These are phyloP conservation scores for Itoplectis maculator DNA, from an alignment of 2,888 invertebrate species.

Conservation along the genomic window DNA sequence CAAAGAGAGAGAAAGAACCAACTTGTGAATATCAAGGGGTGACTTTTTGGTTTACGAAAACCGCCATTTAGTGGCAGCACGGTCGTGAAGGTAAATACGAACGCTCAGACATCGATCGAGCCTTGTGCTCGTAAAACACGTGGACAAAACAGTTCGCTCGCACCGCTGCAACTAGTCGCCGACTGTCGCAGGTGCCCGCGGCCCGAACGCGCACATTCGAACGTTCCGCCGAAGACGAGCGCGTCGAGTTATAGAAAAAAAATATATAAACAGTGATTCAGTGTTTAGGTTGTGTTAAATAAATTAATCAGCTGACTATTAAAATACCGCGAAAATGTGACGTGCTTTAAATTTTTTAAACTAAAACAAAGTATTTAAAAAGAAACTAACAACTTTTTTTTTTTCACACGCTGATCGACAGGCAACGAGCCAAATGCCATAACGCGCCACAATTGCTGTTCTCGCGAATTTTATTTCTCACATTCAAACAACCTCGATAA, in stretches of 20 bases:
- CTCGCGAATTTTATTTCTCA: not conserved
- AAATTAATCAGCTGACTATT: not conserved
- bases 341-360: not conserved
- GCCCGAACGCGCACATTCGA: constrained; percentile 2
- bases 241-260: not conserved
- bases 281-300: constrained; percentile 8
- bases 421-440: constrained; percentile 22
- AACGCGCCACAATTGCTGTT: not conserved
- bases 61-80: constrained; percentile 61
- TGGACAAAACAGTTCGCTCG: constrained; percentile 73
- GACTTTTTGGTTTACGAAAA: constrained; percentile 39
- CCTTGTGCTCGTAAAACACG: constrained; percentile 71
- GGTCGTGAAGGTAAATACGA: constrained; percentile 55
- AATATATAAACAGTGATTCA: not conserved
- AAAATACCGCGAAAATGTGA: not conserved
- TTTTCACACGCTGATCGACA: not conserved
- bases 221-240: not conserved
- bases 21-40: constrained; percentile 35
- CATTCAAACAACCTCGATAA: constrained; percentile 6
- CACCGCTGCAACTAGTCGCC: constrained; percentile 72
- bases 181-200: constrained; percentile 42
- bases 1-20: too few species aligned
- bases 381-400: not conserved
- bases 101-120: constrained; percentile 63
- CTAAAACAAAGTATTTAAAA: not conserved